A percentile compares a stretch with the other conserved stretches of the same genome.
These are phyloP conservation scores for Drosophila macrospina DNA, from an alignment of 2,888 invertebrate genomes.

Conservation along the genomic window DNA sequence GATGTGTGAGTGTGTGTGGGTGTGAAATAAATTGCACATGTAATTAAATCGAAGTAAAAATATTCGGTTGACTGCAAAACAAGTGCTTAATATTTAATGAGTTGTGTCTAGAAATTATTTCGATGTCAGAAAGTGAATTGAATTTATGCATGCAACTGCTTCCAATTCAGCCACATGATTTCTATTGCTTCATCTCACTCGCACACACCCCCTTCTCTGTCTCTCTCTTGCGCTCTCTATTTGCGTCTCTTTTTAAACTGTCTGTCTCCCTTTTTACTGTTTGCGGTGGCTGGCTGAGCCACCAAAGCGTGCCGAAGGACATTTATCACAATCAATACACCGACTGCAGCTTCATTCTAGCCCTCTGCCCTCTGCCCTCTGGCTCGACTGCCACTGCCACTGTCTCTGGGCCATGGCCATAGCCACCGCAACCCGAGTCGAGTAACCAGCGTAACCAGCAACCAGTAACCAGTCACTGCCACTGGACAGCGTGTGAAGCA, in stretches of 20 bases:
- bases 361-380: conserved; percentile 36
- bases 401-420: conserved; percentile 25
- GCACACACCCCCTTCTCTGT: not conserved
- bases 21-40: conserved; percentile 53
- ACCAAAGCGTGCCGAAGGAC: conserved; percentile 65
- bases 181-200: not conserved
- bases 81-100: conserved; percentile 72
- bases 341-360: conserved; percentile 44
- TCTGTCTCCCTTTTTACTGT: conserved; percentile 5
- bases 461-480: conserved; percentile 16
- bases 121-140: conserved; percentile 31
- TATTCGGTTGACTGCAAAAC: conserved; percentile 55
- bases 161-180: conserved; percentile 31
- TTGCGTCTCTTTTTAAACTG: not conserved
- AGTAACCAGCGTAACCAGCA: conserved; percentile 1
- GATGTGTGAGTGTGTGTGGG: conserved; percentile 8
- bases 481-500: conserved; percentile 5
- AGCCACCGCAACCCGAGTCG: conserved; percentile 19
- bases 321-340: conserved; percentile 79
- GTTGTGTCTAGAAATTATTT: conserved; percentile 59
- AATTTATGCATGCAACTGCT: conserved; percentile 42
- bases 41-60: conserved; percentile 60
- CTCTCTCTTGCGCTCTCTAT: not conserved
- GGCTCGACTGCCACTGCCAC: conserved; percentile 28
- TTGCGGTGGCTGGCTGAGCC: conserved; percentile 47